Conservation (phyloP, 2,888 invertebrate genomes). For the Ochropleura leucogaster region DNA sequence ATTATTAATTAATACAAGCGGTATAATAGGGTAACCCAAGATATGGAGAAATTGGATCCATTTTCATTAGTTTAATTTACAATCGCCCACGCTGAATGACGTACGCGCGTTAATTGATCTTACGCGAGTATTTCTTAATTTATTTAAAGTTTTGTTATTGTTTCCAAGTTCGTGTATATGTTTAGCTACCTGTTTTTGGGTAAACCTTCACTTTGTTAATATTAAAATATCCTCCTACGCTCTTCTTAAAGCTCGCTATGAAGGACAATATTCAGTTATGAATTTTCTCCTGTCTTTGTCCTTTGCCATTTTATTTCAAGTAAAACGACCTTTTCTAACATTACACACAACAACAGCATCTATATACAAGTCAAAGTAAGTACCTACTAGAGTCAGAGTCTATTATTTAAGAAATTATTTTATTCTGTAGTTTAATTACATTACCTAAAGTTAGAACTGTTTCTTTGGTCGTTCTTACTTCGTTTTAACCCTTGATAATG, state of each 20-base stretch:
- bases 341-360: too few relatives aligned
- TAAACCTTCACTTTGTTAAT: conserved; percentile 3
- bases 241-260: neutral
- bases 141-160: conserved; percentile 16
- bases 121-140: conserved; percentile 14
- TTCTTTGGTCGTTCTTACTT: too few relatives aligned
- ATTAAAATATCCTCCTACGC: conserved; percentile 20
- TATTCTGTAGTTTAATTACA: too few relatives aligned
- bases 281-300: neutral
- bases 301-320: neutral
- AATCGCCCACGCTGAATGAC: conserved; percentile 16
- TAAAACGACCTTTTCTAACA: conserved; percentile 3
- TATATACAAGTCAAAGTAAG: too few relatives aligned
- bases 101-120: conserved; percentile 13
- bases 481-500: too few relatives aligned
- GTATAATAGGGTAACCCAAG: conserved; percentile 16
- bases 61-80: conserved; percentile 19
- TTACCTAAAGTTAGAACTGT: too few relatives aligned
- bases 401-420: too few relatives aligned
- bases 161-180: neutral
- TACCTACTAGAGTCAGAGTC: too few relatives aligned
- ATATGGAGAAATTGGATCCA: conserved; percentile 24
- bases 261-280: conserved; percentile 5
- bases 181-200: conserved; percentile 13
- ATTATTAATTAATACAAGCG: conserved; percentile 28